Base-by-base conservation (phyloP, 2,888 invertebrate genomes). In the Papilio elwesi region DNA sequence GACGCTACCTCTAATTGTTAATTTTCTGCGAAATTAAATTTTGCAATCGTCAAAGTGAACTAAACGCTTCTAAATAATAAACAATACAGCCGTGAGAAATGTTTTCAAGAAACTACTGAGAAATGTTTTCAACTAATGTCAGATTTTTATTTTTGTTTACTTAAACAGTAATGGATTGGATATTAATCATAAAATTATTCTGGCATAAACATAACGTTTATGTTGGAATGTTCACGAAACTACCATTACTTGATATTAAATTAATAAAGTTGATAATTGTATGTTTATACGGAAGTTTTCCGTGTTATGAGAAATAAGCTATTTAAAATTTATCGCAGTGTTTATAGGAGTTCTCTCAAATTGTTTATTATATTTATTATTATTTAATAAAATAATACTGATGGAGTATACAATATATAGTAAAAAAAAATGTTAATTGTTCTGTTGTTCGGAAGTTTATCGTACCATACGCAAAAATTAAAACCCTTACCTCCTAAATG, bases 201-300 rank as follows among this genome's bases (percentile, higher is more conserved):
- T 77, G 79, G 76, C 75, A 79, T 78, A 79, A 53, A 73, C 75
- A 78, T 38, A 75, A 73, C 75, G 72, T 74, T 73, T 15, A 5
- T n/a, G 59, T 59, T 57, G 43, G 38, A 59, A 59, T 59, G 59
- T 59, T 59, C 59, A 10, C n/a, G 59, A 59, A 59, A 59, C 38
- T 59, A 59, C n/a, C n/a, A 59, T 26, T 26, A 26, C 26, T 26
- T 36, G 3, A 36, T 6, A 26, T 59, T 43, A 6, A 43, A 43
- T 43, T 43, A 43, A 43, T 3, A 59, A 62, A 62, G 43, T 43
- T 62, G 15, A 10, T 59, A 59, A 38, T 59, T 62, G 43, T 43
- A 43, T 62, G 10, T 62, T 62, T 43, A 15, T 62, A 10, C 38
- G 9, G n/a, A 38, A n/a, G n/a, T n/a, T 59, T 59, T 13, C 13